Conservation (phyloP, 2,797 vertebrate genomes). For the Acanthiza pusilla region DNA sequence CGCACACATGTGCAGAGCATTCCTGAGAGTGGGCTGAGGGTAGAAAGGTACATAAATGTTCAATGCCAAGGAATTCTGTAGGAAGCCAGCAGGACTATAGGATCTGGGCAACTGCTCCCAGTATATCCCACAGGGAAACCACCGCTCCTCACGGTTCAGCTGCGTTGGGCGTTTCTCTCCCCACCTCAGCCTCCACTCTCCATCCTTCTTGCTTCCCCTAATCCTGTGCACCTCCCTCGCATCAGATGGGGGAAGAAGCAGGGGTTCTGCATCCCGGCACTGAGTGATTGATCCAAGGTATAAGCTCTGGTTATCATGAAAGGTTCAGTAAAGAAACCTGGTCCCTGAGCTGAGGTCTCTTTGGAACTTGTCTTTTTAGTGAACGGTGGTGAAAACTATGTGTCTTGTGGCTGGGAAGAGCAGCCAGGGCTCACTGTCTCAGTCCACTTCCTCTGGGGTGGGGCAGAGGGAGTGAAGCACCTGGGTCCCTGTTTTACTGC, state of each 20-base stretch:
- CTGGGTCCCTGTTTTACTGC: neutral
- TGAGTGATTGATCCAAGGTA: neutral
- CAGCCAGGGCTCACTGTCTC: neutral
- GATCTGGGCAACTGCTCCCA: neutral
- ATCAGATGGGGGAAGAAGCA: neutral
- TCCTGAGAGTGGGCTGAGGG: neutral
- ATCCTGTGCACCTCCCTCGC: neutral
- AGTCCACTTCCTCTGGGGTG: neutral
- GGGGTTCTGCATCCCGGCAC: neutral
- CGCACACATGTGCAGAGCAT: neutral
- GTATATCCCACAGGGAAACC: neutral
- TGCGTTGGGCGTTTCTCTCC: neutral
- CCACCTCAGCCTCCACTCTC: slow-evolving; percentile 15
- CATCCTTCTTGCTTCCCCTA: slow-evolving; percentile 30
- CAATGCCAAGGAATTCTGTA: rapidly evolving
- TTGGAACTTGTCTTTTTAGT: neutral
- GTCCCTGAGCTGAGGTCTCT: neutral
- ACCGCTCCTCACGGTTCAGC: neutral
- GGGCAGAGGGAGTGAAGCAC: neutral
- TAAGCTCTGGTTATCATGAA: neutral
- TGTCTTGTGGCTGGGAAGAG: neutral
- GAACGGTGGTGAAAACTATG: neutral
- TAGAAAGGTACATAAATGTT: neutral
- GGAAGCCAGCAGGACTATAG: neutral
- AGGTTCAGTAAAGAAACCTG: slow-evolving; percentile 38